phyloP scores from a whole-genome alignment of 2,888 invertebrate genomes.

The Tenthredo mesomela region DNA sequence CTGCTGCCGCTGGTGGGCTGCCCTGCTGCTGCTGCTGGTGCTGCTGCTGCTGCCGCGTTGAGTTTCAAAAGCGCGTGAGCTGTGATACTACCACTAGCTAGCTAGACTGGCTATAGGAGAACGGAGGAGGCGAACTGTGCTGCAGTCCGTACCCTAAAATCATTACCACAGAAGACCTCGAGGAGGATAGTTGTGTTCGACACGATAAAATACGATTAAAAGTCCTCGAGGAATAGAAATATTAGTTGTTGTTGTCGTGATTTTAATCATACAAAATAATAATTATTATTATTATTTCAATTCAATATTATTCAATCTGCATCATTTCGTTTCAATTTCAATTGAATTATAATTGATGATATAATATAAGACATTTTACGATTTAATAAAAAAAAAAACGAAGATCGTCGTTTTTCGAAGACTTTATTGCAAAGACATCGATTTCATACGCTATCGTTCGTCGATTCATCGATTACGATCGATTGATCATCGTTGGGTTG shows the following conservation, averaged over 20 bases:
- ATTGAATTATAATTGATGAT: no score
- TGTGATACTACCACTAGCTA: constrained; percentile 63
- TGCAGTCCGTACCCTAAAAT: constrained; percentile 64
- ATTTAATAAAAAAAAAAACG: no score
- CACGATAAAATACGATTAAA: constrained; percentile 52
- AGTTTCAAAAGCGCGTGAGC: constrained; percentile 20
- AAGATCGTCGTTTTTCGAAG: no score
- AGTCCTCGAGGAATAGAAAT: neutral
- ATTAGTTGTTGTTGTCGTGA: constrained; percentile 67
- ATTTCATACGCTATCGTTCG: no score
- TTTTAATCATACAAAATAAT: neutral
- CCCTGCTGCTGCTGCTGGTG: neutral
- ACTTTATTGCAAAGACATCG: no score
- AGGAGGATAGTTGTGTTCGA: constrained; percentile 75
- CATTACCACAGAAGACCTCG: constrained; percentile 77
- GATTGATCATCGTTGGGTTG: no score
- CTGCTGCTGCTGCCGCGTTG: neutral
- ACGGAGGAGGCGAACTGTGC: constrained; percentile 40
- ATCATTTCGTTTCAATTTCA: no score
- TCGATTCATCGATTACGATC: no score
- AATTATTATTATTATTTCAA: no score
- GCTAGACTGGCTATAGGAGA: neutral
- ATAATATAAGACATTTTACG: no score
- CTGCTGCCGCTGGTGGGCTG: neutral
- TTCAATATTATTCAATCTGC: no score